phyloP scores from a whole-genome alignment of 2,888 invertebrate genomes.

The Drosophila paranaensis region DNA sequence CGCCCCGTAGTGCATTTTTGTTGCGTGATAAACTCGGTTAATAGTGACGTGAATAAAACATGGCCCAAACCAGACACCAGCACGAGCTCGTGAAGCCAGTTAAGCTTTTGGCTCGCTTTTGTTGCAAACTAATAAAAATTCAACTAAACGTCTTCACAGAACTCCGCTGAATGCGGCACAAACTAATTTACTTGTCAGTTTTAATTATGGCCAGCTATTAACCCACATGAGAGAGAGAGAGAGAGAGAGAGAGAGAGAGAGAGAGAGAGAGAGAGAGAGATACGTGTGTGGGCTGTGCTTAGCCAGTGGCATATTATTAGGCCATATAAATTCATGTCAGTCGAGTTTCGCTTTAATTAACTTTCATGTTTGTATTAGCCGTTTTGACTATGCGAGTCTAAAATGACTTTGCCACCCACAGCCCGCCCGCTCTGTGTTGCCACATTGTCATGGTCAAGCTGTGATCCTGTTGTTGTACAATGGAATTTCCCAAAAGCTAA shows the following conservation, averaged over 20 bases:
- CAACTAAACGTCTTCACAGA: constrained; percentile 46
- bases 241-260: too few species aligned
- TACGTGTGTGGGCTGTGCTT: constrained; percentile 7
- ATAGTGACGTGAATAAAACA: constrained; percentile 78
- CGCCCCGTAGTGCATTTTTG: constrained; percentile 78
- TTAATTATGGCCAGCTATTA: constrained; percentile 73
- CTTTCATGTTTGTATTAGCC: constrained; percentile 78
- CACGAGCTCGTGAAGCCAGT: constrained; percentile 3
- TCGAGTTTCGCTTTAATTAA: constrained; percentile 77
- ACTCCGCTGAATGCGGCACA: constrained; percentile 34
- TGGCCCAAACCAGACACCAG: constrained; percentile 26
- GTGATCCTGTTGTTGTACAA: constrained; percentile 9
- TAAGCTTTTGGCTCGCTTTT: constrained; percentile 18
- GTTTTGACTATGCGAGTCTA: constrained; percentile 58
- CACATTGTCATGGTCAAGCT: too few species aligned
- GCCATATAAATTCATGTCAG: constrained; percentile 79
- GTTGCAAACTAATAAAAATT: constrained; percentile 53
- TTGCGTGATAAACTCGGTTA: constrained; percentile 80
- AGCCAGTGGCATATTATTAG: constrained; percentile 75
- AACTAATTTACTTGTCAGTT: constrained; percentile 80
- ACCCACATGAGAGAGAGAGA: constrained; percentile 42
- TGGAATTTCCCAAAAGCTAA: constrained; percentile 61
- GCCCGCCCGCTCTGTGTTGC: constrained; percentile 11
- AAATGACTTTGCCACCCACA: constrained; percentile 46
- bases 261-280: not conserved